These are phyloP conservation scores for Rhinophrynus dorsalis DNA, from an alignment of 2,797 vertebrate species.

Conservation along the genomic window DNA sequence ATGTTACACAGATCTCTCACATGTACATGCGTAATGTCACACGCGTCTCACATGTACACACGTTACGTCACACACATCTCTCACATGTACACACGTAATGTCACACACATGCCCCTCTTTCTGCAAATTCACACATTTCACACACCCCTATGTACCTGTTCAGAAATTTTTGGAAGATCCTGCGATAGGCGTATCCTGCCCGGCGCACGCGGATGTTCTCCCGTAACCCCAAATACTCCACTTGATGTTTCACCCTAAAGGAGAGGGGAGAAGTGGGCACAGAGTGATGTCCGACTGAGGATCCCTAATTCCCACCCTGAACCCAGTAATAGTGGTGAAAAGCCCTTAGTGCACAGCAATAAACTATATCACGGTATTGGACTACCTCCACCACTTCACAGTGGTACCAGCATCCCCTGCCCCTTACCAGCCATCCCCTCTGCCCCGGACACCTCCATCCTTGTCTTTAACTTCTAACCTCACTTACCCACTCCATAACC, in stretches of 20 bases:
- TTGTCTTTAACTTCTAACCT: no score
- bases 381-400: background rate
- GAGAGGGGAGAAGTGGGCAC: background rate
- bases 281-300: background rate
- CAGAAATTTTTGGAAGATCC: constrained; percentile 77
- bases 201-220: constrained; percentile 82
- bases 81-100: no score
- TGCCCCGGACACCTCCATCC: background rate
- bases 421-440: background rate
- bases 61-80: no score
- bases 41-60: no score
- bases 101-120: no score
- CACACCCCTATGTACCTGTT: constrained; percentile 65
- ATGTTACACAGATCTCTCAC: no score
- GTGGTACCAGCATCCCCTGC: background rate
- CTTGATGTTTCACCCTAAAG: constrained; percentile 74
- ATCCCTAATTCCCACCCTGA: background rate
- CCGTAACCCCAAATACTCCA: constrained; percentile 80
- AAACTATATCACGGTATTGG: no score
- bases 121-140: background rate
- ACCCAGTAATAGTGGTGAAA: no score
- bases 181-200: constrained; percentile 77
- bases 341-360: no score
- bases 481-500: background rate
- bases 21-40: no score